Conservation (phyloP, 2,797 vertebrate species). For the Semaprochilodus insignis region DNA sequence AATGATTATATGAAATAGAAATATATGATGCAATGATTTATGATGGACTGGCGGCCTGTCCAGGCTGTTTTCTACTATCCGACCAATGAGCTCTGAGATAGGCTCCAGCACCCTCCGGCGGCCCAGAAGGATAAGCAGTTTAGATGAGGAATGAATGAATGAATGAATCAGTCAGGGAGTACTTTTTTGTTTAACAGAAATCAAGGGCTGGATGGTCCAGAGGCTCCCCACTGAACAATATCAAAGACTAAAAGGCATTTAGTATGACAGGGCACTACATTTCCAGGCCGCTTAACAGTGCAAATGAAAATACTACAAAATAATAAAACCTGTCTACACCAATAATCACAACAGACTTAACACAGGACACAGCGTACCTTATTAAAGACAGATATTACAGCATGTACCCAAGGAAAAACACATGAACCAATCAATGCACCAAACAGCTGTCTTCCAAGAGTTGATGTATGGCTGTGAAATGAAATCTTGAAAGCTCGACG, state of each 20-base stretch:
- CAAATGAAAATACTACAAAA: background rate
- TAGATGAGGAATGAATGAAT: too few relatives aligned
- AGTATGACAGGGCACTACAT: background rate
- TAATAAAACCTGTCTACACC: background rate
- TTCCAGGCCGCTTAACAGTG: background rate
- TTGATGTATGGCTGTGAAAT: constrained; percentile 17
- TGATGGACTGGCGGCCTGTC: too few relatives aligned
- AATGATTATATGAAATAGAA: too few relatives aligned
- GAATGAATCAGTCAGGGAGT: too few relatives aligned
- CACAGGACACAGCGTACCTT: background rate
- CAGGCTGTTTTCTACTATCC: too few relatives aligned
- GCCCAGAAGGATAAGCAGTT: too few relatives aligned
- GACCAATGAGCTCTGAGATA: too few relatives aligned
- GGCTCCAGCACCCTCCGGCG: too few relatives aligned
- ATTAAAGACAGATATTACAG: constrained; percentile 1
- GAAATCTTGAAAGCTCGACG: constrained; percentile 55
- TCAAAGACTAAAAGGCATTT: background rate
- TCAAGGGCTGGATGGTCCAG: background rate
- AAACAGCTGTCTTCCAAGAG: constrained; percentile 14
- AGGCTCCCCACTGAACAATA: too few relatives aligned
- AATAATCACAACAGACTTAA: background rate
- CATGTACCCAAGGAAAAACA: constrained; percentile 4
- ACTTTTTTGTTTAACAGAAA: too few relatives aligned
- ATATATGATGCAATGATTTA: too few relatives aligned
- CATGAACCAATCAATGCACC: background rate